Base-by-base conservation (phyloP, 2,797 vertebrate genomes). In the Taenioides sp. region DNA sequence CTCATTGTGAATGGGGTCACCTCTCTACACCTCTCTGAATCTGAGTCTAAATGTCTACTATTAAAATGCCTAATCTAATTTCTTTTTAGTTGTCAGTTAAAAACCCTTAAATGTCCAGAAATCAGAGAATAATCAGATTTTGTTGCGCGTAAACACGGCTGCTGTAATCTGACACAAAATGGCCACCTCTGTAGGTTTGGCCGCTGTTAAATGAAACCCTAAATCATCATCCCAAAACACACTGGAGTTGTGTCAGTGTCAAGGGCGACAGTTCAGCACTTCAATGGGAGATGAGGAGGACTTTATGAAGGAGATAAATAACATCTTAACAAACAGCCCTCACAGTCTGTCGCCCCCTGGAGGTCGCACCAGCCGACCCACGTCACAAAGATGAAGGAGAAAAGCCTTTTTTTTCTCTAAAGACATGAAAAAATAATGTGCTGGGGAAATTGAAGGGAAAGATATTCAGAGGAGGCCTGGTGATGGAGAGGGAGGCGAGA, bases 281-380 rank as follows among this genome's bases (percentile, higher is more conserved):
- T 89, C 89, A 89, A 88, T 85, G 86, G 88, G 82, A 88, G 84
- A 92, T 90, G 89, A 91, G 87, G 82, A 89, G 84, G 78, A 85
- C 85, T 92, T 91, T 89, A 92, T 89, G 89, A 87, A 88, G 82
- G 84, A 90, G 90, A 93, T 91, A 91, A 92, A 92, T 90, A 92
- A 91, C 82, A 74, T 85, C 82, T 88, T 91, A 90, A 90, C 88
- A 90, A 92, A 92, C 89, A 86, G 84, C 87, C 80, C 80, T 70
- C 71, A 73, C 72, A 74, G 78, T 81, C 82, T 84, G 74, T 82
- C 75, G 83, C 78, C 82, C 86, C 89, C 84, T 74, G 78, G 86
- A 89, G 86, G 84, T 82, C 71, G 77, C 86, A 82, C 78, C 54
- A 34, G 0, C 78, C 23, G 79, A 89, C 88, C 86, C 68, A 80